Conservation (phyloP, 2,113 vertebrate genomes). For the Leptobrachium ailaonicum region DNA sequence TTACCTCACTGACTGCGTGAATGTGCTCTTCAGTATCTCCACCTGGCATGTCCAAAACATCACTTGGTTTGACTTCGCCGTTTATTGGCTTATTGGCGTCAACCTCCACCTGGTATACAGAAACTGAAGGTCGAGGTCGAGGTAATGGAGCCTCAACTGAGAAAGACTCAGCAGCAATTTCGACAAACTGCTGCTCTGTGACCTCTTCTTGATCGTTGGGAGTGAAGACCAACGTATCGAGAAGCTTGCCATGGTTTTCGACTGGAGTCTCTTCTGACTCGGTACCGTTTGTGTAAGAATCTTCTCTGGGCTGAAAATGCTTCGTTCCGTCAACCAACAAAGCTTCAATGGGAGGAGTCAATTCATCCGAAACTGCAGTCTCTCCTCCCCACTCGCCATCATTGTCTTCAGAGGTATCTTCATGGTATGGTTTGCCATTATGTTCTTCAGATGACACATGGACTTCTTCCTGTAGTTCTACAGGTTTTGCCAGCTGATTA, state of each 20-base stretch:
- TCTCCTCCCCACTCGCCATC: not conserved
- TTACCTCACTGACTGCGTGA: slow-evolving; percentile 19
- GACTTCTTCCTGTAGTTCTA: not conserved
- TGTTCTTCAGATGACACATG: not conserved
- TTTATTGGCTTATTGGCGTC: slow-evolving; percentile 50
- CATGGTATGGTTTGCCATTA: not conserved
- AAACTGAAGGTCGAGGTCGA: slow-evolving; percentile 39
- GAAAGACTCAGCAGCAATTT: slow-evolving; percentile 17
- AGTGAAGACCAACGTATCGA: not conserved
- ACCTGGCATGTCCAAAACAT: not conserved
- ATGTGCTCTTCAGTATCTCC: slow-evolving; percentile 16
- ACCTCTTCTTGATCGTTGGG: not conserved
- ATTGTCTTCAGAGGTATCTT: slow-evolving; percentile 2
- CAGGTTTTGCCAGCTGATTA: slow-evolving; percentile 13
- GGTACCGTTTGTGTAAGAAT: slow-evolving; percentile 10
- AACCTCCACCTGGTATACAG: slow-evolving; percentile 52
- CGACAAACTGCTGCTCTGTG: slow-evolving; percentile 1
- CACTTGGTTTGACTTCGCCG: slow-evolving; percentile 5
- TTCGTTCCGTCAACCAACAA: not conserved
- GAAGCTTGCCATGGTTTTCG: slow-evolving; percentile 4
- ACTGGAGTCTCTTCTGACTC: not conserved
- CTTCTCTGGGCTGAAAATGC: not conserved
- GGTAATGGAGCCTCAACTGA: not conserved
- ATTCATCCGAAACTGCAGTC: not conserved
- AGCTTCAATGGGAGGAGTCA: not conserved